Base-by-base conservation (phyloP, 2,888 invertebrate genomes). In the Tolmerus cingulatus region DNA sequence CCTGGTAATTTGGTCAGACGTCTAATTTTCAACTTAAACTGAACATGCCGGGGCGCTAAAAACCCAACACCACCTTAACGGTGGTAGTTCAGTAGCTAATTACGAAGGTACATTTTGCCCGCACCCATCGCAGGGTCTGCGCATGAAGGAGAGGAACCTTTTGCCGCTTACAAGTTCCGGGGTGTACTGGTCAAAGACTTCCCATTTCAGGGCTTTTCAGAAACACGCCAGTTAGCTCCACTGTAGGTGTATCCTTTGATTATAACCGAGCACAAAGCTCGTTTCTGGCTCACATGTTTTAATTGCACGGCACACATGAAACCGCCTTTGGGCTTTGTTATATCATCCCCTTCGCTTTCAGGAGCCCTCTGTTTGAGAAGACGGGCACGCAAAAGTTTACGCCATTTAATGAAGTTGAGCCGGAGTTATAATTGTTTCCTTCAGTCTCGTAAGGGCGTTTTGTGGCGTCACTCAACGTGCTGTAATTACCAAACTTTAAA, bases 321-420 rank as follows among this genome's bases (percentile, higher is more conserved):
- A 89, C 87, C 87, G 88, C 88, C 88, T 88, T 87, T 87, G 88
- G 88, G 88, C 88, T 88, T 87, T 88, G 88, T 88, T 88, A 87
- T 87, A 55, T 77, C 87, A 82, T 55, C 77, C 86, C 88, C 86
- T 74, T 30, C 77, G 87, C 46, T 85, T 85, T 74, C 85, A 46
- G 85, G 51, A 43, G 51, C 85, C 85, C 74, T 74, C 74, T 85
- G 74, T 74, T 74, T 74, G 74, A 74, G 85, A 74, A 85, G 88
- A 87, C 55, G 77, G 79, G 74, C 43, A 88, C 77, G 87, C 86
- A 88, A 88, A 88, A 88, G 88, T 88, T 88, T 88, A 88, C 87
- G 87, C 87, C 87, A 87, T 88, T 88, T 88, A 88, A 88, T 88
- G 87, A 88, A 88, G 88, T 88, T 88, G 86, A 87, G 85, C 88